Evolutionary conservation across 1,140 invertebrate genomes (phyloP).

Genomic region (Lordiphosa mommai): DNA sequence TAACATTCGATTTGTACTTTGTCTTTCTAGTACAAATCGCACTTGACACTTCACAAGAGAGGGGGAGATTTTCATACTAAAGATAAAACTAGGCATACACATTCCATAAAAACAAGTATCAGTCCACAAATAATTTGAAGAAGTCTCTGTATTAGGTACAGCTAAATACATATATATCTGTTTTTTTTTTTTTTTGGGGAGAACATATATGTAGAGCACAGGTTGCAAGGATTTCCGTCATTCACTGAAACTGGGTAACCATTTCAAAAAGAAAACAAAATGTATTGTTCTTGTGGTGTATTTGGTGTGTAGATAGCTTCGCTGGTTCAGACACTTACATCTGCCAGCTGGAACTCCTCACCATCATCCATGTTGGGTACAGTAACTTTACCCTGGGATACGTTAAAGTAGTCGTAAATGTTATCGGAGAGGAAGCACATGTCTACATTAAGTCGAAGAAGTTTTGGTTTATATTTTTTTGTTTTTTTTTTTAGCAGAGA

Average conservation of each 20-base stretch:
- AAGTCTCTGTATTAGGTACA: conserved; percentile 50
- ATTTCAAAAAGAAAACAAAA: conserved; percentile 25
- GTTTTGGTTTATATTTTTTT: too few species aligned
- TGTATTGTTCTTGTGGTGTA: conserved; percentile 4
- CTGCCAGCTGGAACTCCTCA: conserved; percentile 95
- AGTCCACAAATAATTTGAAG: conserved; percentile 30
- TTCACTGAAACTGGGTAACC: conserved; percentile 59
- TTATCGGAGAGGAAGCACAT: conserved; percentile 91
- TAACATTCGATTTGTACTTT: too few species aligned
- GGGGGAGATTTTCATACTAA: neutral
- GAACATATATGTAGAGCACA: conserved; percentile 42
- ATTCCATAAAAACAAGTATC: conserved; percentile 61
- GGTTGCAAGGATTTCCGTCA: conserved; percentile 51
- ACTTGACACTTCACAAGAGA: too few species aligned
- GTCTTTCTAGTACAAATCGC: too few species aligned
- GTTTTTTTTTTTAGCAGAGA: conserved; percentile 59
- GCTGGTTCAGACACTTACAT: conserved; percentile 81
- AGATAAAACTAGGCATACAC: conserved; percentile 47
- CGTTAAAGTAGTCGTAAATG: conserved; percentile 94
- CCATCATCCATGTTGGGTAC: conserved; percentile 98
- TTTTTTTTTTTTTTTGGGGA: conserved; percentile 27
- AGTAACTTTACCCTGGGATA: conserved; percentile 97
- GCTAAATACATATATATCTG: conserved; percentile 44
- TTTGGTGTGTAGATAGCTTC: neutral
- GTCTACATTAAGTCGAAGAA: conserved; percentile 82